Evolutionary conservation across 2,113 vertebrate genomes (phyloP).

Genomic region (Etia nguti): DNA sequence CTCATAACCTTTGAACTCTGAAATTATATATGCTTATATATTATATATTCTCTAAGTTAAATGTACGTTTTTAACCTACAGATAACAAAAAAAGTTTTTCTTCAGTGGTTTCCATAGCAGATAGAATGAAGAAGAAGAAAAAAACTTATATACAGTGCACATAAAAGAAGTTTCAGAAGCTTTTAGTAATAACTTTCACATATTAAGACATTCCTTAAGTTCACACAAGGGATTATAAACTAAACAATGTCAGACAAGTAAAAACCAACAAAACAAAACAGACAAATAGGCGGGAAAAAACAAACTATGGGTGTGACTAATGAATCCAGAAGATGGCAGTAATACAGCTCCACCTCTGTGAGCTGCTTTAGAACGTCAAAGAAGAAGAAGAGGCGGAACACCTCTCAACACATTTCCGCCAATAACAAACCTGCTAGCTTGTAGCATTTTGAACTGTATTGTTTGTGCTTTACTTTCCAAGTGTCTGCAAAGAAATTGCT

Average conservation of each 20-base stretch:
- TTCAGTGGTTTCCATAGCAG: neutral
- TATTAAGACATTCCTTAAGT: neutral
- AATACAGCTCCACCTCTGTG: neutral
- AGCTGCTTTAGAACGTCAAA: neutral
- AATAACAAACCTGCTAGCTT: conserved; percentile 55
- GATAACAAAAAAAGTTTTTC: neutral
- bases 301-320: neutral
- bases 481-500: neutral
- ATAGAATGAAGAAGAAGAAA: neutral
- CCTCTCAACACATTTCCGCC: conserved; percentile 12
- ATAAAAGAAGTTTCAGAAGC: neutral
- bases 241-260: neutral
- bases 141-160: neutral
- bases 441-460: neutral
- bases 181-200: neutral
- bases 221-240: neutral
- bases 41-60: neutral
- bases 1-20: neutral
- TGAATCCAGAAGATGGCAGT: neutral
- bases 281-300: neutral
- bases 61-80: neutral
- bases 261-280: neutral
- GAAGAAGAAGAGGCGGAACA: conserved; percentile 8
- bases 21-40: neutral
- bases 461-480: neutral